Evolutionary conservation across 2,113 vertebrate species (phyloP).

Genomic region (Lophura nycthemera): DNA sequence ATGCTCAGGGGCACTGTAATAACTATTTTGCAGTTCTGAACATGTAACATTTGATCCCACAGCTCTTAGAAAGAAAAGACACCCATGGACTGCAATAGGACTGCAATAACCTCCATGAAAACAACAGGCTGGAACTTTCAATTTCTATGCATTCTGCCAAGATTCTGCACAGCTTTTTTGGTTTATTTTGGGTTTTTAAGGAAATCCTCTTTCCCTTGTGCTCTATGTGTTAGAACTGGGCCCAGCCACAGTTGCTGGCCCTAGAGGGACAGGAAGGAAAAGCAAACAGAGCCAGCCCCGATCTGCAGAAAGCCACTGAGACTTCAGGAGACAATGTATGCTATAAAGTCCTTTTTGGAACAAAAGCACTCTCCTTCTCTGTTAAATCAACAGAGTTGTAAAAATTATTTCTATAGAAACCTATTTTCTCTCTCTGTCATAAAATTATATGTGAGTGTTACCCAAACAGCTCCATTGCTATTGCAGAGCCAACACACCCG

Average conservation of each 20-base stretch:
- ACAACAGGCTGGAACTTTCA: not conserved
- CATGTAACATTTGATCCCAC: fast-evolving
- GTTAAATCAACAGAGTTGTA: slow-evolving; percentile 45
- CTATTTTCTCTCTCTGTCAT: slow-evolving; percentile 33
- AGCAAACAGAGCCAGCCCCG: not conserved
- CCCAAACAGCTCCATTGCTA: not conserved
- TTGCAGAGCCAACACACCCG: not conserved
- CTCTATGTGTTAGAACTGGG: not conserved
- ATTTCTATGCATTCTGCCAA: not conserved
- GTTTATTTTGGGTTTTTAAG: not conserved
- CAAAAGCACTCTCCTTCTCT: slow-evolving; percentile 50
- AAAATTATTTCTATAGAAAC: slow-evolving; percentile 54
- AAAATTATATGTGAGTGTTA: slow-evolving; percentile 18
- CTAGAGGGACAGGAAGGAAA: not conserved
- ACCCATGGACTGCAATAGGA: not conserved
- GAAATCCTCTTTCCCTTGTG: not conserved
- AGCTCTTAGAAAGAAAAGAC: not conserved
- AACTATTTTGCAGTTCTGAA: not conserved
- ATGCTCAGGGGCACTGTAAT: not conserved
- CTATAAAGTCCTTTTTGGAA: slow-evolving; percentile 35
- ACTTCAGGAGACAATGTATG: not conserved
- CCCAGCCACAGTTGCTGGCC: not conserved
- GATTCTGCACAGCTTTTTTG: not conserved
- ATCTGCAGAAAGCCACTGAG: slow-evolving; percentile 4
- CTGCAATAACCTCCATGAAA: not conserved